Evolutionary conservation across 2,888 invertebrate genomes (phyloP).

Genomic region (Apamea anceps): DNA sequence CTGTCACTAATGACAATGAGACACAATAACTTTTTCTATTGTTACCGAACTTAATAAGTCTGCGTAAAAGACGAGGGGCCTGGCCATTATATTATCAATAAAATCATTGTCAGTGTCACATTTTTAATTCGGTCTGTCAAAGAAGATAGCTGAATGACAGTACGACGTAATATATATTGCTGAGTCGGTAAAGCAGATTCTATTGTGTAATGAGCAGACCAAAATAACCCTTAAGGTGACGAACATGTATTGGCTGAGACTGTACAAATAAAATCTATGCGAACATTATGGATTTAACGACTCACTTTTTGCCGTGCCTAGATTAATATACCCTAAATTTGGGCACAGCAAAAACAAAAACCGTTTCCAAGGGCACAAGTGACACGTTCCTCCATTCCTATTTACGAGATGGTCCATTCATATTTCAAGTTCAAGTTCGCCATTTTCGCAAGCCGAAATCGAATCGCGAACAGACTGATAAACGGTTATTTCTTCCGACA

Average conservation of each 20-base stretch:
- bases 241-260: background rate
- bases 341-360: conserved; percentile 21
- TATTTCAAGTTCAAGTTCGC: conserved; percentile 55
- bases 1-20: background rate
- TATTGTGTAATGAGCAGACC: background rate
- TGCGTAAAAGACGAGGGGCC: background rate
- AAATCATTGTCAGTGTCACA: background rate
- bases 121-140: background rate
- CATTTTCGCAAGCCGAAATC: conserved; percentile 55
- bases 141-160: background rate
- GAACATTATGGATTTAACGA: conserved; percentile 1
- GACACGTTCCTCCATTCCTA: background rate
- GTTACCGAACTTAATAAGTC: background rate
- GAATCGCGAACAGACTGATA: conserved; percentile 62
- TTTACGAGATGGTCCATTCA: conserved; percentile 44
- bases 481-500: conserved; percentile 70
- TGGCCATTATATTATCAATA: background rate
- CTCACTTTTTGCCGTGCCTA: conserved; percentile 6
- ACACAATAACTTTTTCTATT: background rate
- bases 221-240: background rate
- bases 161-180: background rate
- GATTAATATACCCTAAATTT: conserved; percentile 12
- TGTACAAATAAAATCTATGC: background rate
- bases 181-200: background rate
- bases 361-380: conserved; percentile 1